Base-by-base conservation (phyloP, 2,888 invertebrate genomes). In the Balanococcus diminutus region DNA sequence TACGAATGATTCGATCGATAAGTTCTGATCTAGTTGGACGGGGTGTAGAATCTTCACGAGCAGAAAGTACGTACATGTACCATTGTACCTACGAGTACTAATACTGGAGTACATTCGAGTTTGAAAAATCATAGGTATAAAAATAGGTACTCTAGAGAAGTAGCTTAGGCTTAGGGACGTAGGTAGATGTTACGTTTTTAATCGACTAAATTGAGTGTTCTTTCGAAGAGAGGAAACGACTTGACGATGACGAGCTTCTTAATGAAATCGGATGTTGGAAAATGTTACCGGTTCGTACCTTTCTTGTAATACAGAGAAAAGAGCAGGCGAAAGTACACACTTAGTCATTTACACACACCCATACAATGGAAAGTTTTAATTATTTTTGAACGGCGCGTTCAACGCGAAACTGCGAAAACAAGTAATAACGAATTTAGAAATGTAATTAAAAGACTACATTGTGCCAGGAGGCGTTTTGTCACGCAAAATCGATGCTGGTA, bases 341-440 rank as follows among this genome's bases (percentile, higher is more conserved):
- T 19, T 22, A 61, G 2, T 19, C 25, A 61, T 22, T 19, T 5
- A 36, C 36, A 8, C 36, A 36, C 46, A 46, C 46, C 16, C 6
- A n/a, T n/a, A 46, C 46, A 2, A n/a, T 14, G 61, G 32, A 72
- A 72, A 72, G 72, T 72, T 72, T 72, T 72, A 72, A 72, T 72
- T 61, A 61, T 61, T 72, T 16, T 72, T 16, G 72, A 46, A 46
- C 25, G 1, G 61, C 25, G 9, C 61, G 61, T 22, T 25, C 22
- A 25, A 22, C 61, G 61, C 14, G 61, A 9, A 0, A 22, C 72
- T 28, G n/a, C 28, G 72, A 72, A 72, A 72, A 72, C 72, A 72
- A 72, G 72, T 32, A 31, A 72, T 72, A 72, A 72, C 31, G 72
- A 72, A 72, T 72, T 72, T 72, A 72, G 72, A 72, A 72, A 72